Percentiles rank a stretch among this genome's conserved stretches.
Conservation (phyloP, 2,888 invertebrate species). For the Vanessa cardui region DNA sequence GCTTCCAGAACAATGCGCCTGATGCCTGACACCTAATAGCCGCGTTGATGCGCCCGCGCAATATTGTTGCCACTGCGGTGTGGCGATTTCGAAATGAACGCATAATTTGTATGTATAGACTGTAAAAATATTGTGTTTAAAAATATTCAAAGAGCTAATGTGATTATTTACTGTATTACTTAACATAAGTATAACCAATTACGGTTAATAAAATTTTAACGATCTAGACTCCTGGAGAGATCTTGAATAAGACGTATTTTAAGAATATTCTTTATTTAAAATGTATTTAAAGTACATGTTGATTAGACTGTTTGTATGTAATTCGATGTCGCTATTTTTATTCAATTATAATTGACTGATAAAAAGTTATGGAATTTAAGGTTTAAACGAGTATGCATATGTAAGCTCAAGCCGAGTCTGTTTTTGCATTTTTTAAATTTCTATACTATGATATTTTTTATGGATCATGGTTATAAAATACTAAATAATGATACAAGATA, state of each 20-base stretch:
- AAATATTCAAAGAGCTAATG: neutral
- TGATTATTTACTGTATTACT: neutral
- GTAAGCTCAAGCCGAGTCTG: too few relatives aligned
- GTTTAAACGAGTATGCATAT: too few relatives aligned
- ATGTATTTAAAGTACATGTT: too few relatives aligned
- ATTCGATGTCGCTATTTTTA: too few relatives aligned
- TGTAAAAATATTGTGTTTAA: neutral
- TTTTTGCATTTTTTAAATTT: neutral
- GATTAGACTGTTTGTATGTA: too few relatives aligned
- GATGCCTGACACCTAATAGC: conserved; percentile 70
- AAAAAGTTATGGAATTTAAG: too few relatives aligned
- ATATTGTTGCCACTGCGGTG: conserved; percentile 52
- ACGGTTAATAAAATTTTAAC: too few relatives aligned
- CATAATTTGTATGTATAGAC: conserved; percentile 4
- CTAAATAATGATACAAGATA: neutral
- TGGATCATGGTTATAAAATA: neutral
- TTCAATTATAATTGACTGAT: too few relatives aligned
- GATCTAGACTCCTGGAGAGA: too few relatives aligned
- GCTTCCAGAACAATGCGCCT: conserved; percentile 69
- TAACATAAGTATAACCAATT: too few relatives aligned
- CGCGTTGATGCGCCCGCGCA: conserved; percentile 60
- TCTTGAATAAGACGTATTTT: too few relatives aligned
- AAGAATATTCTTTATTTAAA: too few relatives aligned
- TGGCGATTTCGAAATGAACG: conserved; percentile 12
- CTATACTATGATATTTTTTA: neutral